Conservation (phyloP, 2,888 invertebrate species). For the Lochmaea crataegi region DNA sequence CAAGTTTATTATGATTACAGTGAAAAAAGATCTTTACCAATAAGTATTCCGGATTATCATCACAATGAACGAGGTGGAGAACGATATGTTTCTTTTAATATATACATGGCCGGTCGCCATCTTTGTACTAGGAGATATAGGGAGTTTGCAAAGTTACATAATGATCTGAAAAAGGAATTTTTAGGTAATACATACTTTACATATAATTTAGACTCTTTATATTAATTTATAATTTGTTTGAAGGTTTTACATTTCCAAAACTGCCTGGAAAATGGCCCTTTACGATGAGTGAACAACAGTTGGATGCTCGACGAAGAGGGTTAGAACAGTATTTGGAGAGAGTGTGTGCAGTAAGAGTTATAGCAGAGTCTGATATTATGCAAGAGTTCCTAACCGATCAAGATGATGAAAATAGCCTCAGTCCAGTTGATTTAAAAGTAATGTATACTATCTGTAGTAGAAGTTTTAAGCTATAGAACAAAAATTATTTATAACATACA, state of each 20-base stretch:
- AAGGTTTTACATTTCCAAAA: conserved; percentile 94
- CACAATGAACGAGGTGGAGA: conserved; percentile 88
- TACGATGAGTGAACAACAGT: conserved; percentile 94
- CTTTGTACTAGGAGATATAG: conserved; percentile 95
- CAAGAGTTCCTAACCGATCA: conserved; percentile 97
- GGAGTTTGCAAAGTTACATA: conserved; percentile 92
- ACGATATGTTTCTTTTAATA: conserved; percentile 94
- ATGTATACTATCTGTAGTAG: background rate
- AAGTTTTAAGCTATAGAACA: no score
- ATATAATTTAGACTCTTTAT: no score
- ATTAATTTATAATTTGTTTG: conserved; percentile 36
- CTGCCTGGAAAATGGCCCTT: conserved; percentile 99
- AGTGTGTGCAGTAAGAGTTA: conserved; percentile 96
- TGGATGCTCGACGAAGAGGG: conserved; percentile 93
- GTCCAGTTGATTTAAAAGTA: conserved; percentile 78
- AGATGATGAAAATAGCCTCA: conserved; percentile 80
- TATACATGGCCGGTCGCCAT: conserved; percentile 99
- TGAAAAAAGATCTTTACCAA: conserved; percentile 91
- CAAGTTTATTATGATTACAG: conserved; percentile 89
- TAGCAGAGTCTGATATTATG: conserved; percentile 96
- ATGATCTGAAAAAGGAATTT: conserved; percentile 92
- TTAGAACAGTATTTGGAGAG: conserved; percentile 98
- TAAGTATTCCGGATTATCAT: conserved; percentile 95
- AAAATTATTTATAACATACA: no score
- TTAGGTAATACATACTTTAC: conserved; percentile 68